Percentiles rank a stretch among this genome's conserved stretches.
These are phyloP conservation scores for Cherax quadricarinatus DNA, from an alignment of 1,140 invertebrate species.

Conservation along the genomic window DNA sequence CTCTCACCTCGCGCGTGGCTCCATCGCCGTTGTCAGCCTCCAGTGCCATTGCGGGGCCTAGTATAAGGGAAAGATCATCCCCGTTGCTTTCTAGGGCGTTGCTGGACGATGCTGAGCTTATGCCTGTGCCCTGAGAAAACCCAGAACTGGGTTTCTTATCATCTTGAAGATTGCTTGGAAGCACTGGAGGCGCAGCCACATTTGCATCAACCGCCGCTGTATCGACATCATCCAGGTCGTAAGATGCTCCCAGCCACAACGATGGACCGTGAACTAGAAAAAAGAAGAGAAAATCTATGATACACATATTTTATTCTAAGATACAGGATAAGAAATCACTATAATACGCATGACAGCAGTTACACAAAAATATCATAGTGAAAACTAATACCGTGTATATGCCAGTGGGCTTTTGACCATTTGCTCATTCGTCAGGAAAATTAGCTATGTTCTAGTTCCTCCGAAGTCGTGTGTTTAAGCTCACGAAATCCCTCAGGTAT, in stretches of 20 bases:
- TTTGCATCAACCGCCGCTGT: not conserved
- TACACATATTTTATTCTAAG: not conserved
- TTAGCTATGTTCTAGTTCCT: no score
- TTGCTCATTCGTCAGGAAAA: no score
- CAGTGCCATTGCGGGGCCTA: not conserved
- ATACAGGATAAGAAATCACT: no score
- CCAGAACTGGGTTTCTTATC: not conserved
- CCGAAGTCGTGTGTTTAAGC: no score
- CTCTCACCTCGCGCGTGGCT: not conserved
- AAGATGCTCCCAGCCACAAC: slow-evolving; percentile 39
- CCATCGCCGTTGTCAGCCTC: not conserved
- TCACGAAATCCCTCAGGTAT: no score
- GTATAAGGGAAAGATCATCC: not conserved
- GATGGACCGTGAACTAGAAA: slow-evolving; percentile 35
- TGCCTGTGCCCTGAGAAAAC: not conserved
- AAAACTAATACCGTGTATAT: no score
- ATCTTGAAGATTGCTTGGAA: not conserved
- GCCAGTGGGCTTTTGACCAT: no score
- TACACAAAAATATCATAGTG: no score
- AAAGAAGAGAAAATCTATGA: not conserved
- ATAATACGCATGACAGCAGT: no score
- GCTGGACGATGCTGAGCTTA: not conserved
- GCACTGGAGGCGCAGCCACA: not conserved
- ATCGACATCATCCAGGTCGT: not conserved
- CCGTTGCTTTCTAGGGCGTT: not conserved